Conservation (phyloP, 2,113 vertebrate species). For the Pseudorectes ferrugineus region DNA sequence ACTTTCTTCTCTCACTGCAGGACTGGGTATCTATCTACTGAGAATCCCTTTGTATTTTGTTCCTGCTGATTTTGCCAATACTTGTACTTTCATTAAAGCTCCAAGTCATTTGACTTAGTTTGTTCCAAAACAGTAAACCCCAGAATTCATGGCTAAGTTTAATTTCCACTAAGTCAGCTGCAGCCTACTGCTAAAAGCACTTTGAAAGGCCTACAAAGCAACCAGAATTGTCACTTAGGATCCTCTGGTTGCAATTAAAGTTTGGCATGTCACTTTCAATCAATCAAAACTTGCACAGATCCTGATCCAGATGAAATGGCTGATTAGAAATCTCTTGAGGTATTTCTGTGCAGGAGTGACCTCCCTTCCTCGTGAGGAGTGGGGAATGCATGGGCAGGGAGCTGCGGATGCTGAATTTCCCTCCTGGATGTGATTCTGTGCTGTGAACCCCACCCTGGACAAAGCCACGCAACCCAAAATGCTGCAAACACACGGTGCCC, state of each 20-base stretch:
- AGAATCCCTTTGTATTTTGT: neutral
- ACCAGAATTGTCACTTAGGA: neutral
- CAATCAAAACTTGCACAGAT: neutral
- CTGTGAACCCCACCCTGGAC: fast-evolving
- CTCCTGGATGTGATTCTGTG: neutral
- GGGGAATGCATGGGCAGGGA: fast-evolving
- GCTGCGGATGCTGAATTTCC: neutral
- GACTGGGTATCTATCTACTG: neutral
- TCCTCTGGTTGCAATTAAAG: slow-evolving; percentile 7
- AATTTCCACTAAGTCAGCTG: neutral
- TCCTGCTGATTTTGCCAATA: neutral
- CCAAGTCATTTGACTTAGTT: neutral
- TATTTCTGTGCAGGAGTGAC: neutral
- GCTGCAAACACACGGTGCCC: too few relatives aligned
- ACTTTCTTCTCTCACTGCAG: neutral
- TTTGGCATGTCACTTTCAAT: neutral
- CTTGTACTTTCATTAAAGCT: neutral
- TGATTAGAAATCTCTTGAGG: neutral
- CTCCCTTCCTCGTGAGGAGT: fast-evolving
- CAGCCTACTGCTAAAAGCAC: neutral
- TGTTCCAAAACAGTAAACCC: neutral
- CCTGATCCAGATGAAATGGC: neutral
- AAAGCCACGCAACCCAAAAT: fast-evolving
- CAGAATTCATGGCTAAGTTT: neutral
- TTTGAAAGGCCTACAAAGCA: neutral